These are phyloP conservation scores for Sipha maydis DNA, from an alignment of 2,888 invertebrate genomes.

Conservation along the genomic window DNA sequence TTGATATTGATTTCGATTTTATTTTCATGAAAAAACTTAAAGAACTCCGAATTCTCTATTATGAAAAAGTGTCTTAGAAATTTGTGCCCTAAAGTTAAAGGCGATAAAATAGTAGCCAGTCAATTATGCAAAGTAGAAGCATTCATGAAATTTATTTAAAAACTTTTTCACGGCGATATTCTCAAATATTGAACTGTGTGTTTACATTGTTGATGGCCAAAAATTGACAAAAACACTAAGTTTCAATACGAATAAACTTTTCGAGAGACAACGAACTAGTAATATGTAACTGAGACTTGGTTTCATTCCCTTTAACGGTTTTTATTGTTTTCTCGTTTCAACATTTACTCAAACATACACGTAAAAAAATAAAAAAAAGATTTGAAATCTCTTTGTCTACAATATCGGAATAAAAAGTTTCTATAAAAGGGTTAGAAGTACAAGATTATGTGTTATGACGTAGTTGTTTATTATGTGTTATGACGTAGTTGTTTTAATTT, in stretches of 20 bases:
- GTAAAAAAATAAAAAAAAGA: background rate
- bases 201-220: slow-evolving; percentile 28
- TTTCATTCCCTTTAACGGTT: background rate
- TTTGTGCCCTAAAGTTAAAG: background rate
- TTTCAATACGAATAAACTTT: background rate
- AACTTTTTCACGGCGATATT: slow-evolving; percentile 44
- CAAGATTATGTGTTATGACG: background rate
- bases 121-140: slow-evolving; percentile 47
- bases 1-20: slow-evolving; percentile 11
- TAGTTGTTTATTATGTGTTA: background rate
- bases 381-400: background rate
- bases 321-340: background rate
- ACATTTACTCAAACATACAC: background rate
- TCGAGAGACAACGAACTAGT: background rate
- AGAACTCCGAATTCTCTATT: background rate
- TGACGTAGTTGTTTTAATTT: slow-evolving; percentile 10
- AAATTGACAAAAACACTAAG: slow-evolving; percentile 18
- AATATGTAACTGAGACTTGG: background rate
- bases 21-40: background rate
- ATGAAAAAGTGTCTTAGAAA: slow-evolving; percentile 25
- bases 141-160: slow-evolving; percentile 42
- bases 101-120: slow-evolving; percentile 53
- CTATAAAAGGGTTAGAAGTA: background rate
- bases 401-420: background rate
- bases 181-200: slow-evolving; percentile 24